A percentile compares a stretch with the other conserved stretches of the same genome.
Evolutionary conservation across 2,113 vertebrate genomes (phyloP).

Genomic region (Aphelocoma coerulescens): DNA sequence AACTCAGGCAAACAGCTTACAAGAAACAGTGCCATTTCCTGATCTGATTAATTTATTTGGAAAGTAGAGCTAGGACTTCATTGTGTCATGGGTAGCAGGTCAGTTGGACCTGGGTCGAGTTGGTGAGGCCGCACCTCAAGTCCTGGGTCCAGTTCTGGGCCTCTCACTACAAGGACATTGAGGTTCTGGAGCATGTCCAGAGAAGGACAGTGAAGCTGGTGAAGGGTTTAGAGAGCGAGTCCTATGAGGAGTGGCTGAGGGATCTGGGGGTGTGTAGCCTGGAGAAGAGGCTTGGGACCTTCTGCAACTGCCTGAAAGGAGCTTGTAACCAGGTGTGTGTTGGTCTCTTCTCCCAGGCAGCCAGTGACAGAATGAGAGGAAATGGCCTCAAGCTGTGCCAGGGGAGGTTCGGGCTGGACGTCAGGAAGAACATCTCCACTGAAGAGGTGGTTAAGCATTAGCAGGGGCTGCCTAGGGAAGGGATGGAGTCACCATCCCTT

Average conservation of each 20-base stretch:
- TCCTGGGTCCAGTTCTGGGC: not conserved
- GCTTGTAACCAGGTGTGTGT: not conserved
- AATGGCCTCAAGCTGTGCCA: not conserved
- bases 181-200: not conserved
- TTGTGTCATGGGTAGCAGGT: not conserved
- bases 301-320: not conserved
- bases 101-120: not conserved
- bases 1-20: not conserved
- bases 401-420: not conserved
- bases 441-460: not conserved
- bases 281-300: not conserved
- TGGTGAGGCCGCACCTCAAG: not conserved
- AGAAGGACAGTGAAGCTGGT: not conserved
- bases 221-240: not conserved
- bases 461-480: not conserved
- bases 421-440: not conserved
- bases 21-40: not conserved
- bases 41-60: not conserved
- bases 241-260: not conserved
- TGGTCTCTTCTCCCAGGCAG: not conserved
- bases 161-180: fast-evolving
- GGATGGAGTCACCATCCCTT: not conserved
- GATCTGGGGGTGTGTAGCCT: not conserved
- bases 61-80: not conserved
- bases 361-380: not conserved